A percentile compares a stretch with the other conserved stretches of the same genome.
phyloP scores from a whole-genome alignment of 2,888 invertebrate species.

The Scrobipalpa costella region DNA sequence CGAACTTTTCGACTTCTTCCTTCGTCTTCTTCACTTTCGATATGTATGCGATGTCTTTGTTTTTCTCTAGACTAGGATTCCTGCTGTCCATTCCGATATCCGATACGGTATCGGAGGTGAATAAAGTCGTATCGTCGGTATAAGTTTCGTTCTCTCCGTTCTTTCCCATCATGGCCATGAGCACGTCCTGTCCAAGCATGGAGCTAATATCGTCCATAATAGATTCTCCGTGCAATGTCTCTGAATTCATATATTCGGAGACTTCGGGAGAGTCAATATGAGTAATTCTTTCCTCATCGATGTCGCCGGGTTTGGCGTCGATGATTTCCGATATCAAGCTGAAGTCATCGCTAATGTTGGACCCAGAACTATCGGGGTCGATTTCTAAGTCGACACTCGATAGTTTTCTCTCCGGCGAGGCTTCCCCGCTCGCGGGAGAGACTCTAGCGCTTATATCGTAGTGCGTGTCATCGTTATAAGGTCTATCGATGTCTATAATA shows the following conservation, averaged over 20 bases:
- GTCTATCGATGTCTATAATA: constrained; percentile 83
- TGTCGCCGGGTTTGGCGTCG: constrained; percentile 73
- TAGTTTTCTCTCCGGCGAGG: constrained; percentile 68
- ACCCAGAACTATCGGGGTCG: constrained; percentile 81
- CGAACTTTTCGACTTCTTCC: constrained; percentile 82
- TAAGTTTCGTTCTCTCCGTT: constrained; percentile 84
- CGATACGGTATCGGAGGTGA: constrained; percentile 81
- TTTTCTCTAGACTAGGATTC: constrained; percentile 79
- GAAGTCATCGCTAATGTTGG: constrained; percentile 86
- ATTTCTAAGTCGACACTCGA: constrained; percentile 73
- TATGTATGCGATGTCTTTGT: constrained; percentile 81
- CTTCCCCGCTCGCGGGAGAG: constrained; percentile 66
- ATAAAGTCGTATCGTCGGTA: constrained; percentile 86
- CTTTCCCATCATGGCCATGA: constrained; percentile 84
- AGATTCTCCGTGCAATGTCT: constrained; percentile 88
- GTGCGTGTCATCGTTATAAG: constrained; percentile 74
- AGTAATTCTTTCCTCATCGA: constrained; percentile 82
- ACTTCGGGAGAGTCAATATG: constrained; percentile 93
- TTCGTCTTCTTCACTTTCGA: constrained; percentile 72
- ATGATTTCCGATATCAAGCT: constrained; percentile 86
- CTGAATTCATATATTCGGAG: constrained; percentile 86
- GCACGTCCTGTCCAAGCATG: constrained; percentile 85
- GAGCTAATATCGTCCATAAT: constrained; percentile 90
- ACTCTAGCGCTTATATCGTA: constrained; percentile 60
- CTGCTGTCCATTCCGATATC: constrained; percentile 76